phyloP scores from a whole-genome alignment of 2,113 vertebrate genomes.

The Nesospiza acunhae region DNA sequence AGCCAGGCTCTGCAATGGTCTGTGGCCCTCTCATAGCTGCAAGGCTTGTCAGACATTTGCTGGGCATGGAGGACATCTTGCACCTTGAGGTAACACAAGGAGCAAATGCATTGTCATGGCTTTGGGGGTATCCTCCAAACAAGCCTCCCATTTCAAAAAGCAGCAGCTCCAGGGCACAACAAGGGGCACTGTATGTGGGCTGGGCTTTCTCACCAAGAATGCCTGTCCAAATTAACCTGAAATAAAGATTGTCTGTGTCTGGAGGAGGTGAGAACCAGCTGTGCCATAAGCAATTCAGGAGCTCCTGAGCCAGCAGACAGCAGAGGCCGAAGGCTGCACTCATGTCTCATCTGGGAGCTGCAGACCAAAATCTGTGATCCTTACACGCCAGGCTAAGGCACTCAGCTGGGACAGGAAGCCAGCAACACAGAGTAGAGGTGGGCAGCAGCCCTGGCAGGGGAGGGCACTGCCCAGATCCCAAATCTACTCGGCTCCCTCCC shows the following conservation, averaged over 20 bases:
- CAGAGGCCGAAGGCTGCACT: background rate
- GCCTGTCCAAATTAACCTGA: background rate
- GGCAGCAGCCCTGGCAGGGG: background rate
- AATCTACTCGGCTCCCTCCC: background rate
- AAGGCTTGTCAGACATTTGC: background rate
- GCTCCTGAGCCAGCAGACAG: background rate
- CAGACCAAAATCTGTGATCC: background rate
- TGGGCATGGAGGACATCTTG: background rate
- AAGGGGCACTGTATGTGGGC: background rate
- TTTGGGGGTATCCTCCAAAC: background rate
- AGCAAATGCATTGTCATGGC: background rate
- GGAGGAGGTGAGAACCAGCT: background rate
- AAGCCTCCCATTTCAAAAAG: background rate
- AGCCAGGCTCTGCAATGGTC: background rate
- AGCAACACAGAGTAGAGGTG: accelerated
- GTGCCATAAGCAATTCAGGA: background rate
- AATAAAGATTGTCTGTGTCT: background rate
- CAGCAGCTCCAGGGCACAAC: accelerated
- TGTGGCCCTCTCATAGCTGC: background rate
- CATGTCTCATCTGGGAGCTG: background rate
- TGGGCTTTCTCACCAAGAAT: background rate
- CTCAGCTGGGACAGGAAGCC: background rate
- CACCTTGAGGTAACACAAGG: background rate
- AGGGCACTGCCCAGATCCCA: background rate
- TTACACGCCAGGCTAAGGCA: background rate